Percentiles rank a stretch among this genome's conserved stretches.
Conservation (phyloP, 2,113 vertebrate species). For the Megaceryle torquata region DNA sequence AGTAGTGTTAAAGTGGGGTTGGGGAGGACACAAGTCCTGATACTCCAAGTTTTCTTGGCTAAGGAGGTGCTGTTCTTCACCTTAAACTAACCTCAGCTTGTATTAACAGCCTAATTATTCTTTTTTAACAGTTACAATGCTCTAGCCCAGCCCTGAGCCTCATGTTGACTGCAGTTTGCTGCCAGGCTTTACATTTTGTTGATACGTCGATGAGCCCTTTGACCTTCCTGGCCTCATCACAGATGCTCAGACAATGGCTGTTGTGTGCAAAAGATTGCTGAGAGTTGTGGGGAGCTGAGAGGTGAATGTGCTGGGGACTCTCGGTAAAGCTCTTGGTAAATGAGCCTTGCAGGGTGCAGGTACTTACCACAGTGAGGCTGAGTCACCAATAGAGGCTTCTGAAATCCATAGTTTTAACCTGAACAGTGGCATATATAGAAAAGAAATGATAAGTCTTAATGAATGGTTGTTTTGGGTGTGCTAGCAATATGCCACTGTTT, state of each 20-base stretch:
- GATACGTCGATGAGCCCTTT: neutral
- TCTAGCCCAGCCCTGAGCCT: neutral
- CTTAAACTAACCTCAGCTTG: neutral
- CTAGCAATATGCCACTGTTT: constrained; percentile 63
- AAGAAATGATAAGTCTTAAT: constrained; percentile 5
- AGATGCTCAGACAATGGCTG: neutral
- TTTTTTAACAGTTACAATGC: neutral
- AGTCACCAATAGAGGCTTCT: neutral
- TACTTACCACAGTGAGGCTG: neutral
- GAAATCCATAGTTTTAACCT: neutral
- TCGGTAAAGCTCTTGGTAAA: neutral
- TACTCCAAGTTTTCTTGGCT: neutral
- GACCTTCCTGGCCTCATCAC: neutral
- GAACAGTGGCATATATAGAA: neutral
- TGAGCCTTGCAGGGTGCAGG: neutral
- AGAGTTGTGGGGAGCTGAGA: neutral
- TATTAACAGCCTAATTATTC: neutral
- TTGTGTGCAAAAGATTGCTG: neutral
- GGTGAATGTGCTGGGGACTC: neutral
- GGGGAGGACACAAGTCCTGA: neutral
- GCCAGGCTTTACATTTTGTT: neutral
- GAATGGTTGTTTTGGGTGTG: constrained; percentile 39
- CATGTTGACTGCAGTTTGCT: neutral
- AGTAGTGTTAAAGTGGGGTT: neutral
- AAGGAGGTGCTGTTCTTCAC: neutral